These are phyloP conservation scores for Cossypha dichroa DNA, from an alignment of 2,797 vertebrate species.

Conservation along the genomic window DNA sequence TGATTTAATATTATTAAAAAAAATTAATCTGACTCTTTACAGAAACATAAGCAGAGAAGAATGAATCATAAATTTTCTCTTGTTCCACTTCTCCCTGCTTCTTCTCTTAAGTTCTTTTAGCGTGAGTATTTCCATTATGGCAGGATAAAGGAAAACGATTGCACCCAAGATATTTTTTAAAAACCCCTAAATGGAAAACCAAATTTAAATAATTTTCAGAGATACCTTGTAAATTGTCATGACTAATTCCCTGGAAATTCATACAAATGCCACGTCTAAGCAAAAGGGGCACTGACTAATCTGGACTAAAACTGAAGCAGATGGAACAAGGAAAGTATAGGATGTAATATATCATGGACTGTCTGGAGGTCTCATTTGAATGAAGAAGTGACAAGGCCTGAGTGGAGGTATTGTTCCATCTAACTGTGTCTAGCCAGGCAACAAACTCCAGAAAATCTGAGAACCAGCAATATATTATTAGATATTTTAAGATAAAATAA, in stretches of 20 bases:
- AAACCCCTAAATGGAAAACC: not conserved
- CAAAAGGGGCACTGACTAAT: not conserved
- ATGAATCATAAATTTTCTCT: not conserved
- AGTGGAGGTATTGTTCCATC: not conserved
- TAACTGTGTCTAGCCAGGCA: not conserved
- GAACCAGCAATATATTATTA: not conserved
- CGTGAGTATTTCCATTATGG: not conserved
- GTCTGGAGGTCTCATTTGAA: not conserved
- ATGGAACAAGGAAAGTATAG: not conserved
- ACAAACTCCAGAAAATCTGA: not conserved
- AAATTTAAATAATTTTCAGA: not conserved
- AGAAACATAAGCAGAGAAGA: not conserved
- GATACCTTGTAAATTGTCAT: not conserved
- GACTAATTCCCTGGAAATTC: not conserved
- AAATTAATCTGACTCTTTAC: not conserved
- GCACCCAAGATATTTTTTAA: not conserved
- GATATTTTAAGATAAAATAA: not conserved
- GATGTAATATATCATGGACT: not conserved
- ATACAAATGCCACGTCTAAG: not conserved
- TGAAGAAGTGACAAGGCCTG: not conserved
- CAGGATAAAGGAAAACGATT: not conserved
- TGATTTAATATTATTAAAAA: not conserved
- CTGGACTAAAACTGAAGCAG: not conserved
- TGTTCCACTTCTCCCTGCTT: rapidly evolving
- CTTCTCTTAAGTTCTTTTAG: not conserved